Evolutionary conservation across 2,888 invertebrate genomes (phyloP), one percentile per base, ranked within the genome.

Genomic region (Drosophila tripunctata): DNA sequence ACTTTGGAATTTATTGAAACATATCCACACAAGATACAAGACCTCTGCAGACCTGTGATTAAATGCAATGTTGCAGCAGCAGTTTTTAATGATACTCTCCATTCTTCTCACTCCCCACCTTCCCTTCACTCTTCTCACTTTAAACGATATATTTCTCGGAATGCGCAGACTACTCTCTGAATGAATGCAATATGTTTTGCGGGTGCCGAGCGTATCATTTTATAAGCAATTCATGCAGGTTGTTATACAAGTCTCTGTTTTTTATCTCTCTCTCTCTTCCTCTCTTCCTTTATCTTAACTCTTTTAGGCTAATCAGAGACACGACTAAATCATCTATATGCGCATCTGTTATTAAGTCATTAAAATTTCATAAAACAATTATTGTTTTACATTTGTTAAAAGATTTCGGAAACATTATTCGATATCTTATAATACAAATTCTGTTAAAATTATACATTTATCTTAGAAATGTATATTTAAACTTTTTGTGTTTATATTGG

Each of bases 1-100:
- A 10, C 15, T 40, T 21, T 67, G 86, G 79, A 85, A 81, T 79
- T 86, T 86, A 83, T 81, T 81, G 77, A 81, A 81, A 81, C 77
- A 81, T 86, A 86, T 76, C 68, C 79, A 67, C 71, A 66, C n/a
- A n/a, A n/a, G n/a, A n/a, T n/a, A n/a, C n/a, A 60, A 64, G 63
- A 40, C 47, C 21, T 36, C 56, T 64, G 52, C 70, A 58, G 57
- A 57, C 78, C 79, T 62, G 81, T 78, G 81, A 82, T 81, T 81
- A 81, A 81, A 70, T 85, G 81, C 76, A 82, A 68, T 52, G 45
- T 44, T 70, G 69, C 27, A 27, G 10, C 43, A 43, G 43, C 52
- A 50, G 41, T 45, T 60, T 76, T 83, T 82, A 81, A 85, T 85
- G 74, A 82, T 86, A 67, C 82, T 47, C 51, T 31, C 14, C 33